Evolutionary conservation across 2,888 invertebrate genomes (phyloP), one percentile per base, ranked within the genome.

Genomic region (Sepiola atlantica): DNA sequence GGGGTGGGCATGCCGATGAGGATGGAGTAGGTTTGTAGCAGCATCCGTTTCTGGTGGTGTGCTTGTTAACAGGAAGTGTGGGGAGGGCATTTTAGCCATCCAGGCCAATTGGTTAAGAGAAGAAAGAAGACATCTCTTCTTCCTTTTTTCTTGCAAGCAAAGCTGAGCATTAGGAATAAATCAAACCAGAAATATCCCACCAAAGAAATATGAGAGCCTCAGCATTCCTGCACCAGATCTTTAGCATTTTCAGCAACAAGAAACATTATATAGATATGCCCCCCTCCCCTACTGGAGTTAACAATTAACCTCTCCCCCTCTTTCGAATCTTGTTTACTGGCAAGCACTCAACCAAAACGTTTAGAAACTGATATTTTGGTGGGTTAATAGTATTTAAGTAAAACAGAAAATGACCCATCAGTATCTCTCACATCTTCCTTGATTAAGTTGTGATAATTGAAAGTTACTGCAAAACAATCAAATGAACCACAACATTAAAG

Each of bases 181-280:
- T 92, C 92, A 92, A 24, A 92, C 92, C 45, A 92, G 92, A 92
- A 92, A 92, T 92, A 92, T 55, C 92, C 92, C 92, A 92, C 54
- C 92, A 55, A 92, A 55, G 92, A 55, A 92, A 92, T 92, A 55
- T 92, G 92, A 92, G 92, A 92, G 77, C 32, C 18, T 77, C 77
- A 92, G 55, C 92, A 92, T 92, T 92, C 92, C 92, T 45, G 45
- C 92, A 45, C 92, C 45, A 45, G 45, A 77, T 77, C 77, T 77
- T 77, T 16, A n/a, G 32, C n/a, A 32, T 77, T 77, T 77, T 77
- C 77, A 77, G 77, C 77, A 77, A 77, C 77, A 77, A 77, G 77
- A 77, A 77, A 77, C 77, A 77, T 77, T 77, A 77, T 77, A 77
- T n/a, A 77, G 32, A 77, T 77, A 14, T 32, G 16, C 77, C 77